Conservation (phyloP, 2,888 invertebrate genomes). For the Sesia apiformis region DNA sequence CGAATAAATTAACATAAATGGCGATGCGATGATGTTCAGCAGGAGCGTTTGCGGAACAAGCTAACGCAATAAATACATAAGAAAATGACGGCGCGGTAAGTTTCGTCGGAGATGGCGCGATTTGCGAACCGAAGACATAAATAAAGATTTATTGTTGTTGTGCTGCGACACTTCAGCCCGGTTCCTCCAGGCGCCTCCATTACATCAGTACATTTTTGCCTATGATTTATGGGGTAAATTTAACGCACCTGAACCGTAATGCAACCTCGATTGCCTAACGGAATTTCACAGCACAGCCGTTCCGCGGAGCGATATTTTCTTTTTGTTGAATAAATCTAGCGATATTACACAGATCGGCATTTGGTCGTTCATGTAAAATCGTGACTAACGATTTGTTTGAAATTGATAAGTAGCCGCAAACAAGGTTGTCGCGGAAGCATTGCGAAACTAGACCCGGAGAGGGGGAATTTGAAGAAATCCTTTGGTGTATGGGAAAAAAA, state of each 20-base stretch:
- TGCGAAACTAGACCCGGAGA: slow-evolving; percentile 27
- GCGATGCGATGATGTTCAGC: slow-evolving; percentile 32
- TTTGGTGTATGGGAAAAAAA: slow-evolving; percentile 45
- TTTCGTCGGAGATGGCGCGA: slow-evolving; percentile 31
- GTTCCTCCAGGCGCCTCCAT: slow-evolving; percentile 6
- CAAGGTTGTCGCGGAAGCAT: slow-evolving; percentile 26
- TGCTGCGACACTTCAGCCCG: slow-evolving; percentile 5
- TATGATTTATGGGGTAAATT: slow-evolving; percentile 3
- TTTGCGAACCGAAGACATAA: slow-evolving; percentile 22
- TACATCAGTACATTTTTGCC: slow-evolving; percentile 10
- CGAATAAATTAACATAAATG: slow-evolving; percentile 63
- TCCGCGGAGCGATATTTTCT: background rate
- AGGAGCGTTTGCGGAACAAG: slow-evolving; percentile 33
- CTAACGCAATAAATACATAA: slow-evolving; percentile 49
- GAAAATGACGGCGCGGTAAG: slow-evolving; percentile 33
- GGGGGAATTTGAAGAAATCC: slow-evolving; percentile 40
- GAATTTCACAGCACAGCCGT: background rate
- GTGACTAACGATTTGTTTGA: slow-evolving; percentile 48
- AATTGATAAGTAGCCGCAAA: slow-evolving; percentile 42
- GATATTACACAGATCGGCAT: slow-evolving; percentile 5
- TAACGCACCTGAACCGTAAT: slow-evolving; percentile 1
- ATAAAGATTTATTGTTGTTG: slow-evolving; percentile 37
- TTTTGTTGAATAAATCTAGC: background rate
- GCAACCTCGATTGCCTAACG: slow-evolving; percentile 4
- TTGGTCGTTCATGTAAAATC: slow-evolving; percentile 36